These are phyloP conservation scores for Philereme vetulata DNA, from an alignment of 2,888 invertebrate genomes.

Conservation along the genomic window DNA sequence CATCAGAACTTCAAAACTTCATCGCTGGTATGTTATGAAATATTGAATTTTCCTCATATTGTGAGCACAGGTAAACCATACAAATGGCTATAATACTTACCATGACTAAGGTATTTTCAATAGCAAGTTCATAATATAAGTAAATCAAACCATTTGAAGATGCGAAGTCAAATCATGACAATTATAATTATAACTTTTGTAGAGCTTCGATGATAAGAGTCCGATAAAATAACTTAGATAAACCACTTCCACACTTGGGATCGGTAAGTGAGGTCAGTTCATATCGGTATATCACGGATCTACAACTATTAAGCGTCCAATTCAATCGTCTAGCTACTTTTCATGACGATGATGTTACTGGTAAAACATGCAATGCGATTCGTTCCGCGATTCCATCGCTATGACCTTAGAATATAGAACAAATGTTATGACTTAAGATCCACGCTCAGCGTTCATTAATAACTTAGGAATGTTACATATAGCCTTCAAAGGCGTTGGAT, in stretches of 20 bases:
- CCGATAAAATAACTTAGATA: background rate
- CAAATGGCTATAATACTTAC: too few relatives aligned
- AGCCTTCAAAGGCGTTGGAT: conserved; percentile 55
- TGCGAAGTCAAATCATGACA: too few relatives aligned
- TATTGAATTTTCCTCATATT: conserved; percentile 1
- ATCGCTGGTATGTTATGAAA: too few relatives aligned
- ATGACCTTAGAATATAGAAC: conserved; percentile 44
- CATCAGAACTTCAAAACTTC: too few relatives aligned
- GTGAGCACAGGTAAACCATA: too few relatives aligned
- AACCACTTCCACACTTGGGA: background rate
- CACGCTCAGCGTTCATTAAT: conserved; percentile 54
- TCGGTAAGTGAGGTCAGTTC: too few relatives aligned
- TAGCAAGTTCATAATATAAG: too few relatives aligned
- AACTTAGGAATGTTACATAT: conserved; percentile 62
- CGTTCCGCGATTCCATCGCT: conserved; percentile 54
- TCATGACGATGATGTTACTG: conserved; percentile 19
- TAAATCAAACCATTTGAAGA: too few relatives aligned
- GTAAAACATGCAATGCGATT: conserved; percentile 37
- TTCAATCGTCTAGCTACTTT: conserved; percentile 11
- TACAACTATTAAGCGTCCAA: too few relatives aligned
- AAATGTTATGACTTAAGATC: too few relatives aligned
- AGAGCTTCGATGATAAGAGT: background rate
- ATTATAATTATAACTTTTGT: background rate
- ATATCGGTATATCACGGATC: too few relatives aligned
- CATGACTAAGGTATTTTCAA: too few relatives aligned